Evolutionary conservation across 2,888 invertebrate genomes (phyloP), one percentile per base, ranked within the genome.

Genomic region (Pachymerium ferrugineum): DNA sequence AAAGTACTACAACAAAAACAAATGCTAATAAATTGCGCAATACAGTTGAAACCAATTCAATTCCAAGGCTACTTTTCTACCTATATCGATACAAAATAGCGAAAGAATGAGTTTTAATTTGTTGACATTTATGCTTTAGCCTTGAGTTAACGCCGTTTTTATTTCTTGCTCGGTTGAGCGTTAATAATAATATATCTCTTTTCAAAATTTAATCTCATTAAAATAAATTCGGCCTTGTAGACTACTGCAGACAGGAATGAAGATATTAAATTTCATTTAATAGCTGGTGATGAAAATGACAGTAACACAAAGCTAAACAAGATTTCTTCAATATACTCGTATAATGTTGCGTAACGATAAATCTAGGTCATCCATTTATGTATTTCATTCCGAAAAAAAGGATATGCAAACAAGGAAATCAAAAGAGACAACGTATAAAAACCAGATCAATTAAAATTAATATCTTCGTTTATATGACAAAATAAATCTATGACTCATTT

Each of bases 101-200:
- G 12, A 12, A 33, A 12, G 33, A 33, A 33, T n/a, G n/a, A n/a
- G n/a, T n/a, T n/a, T n/a, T n/a, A n/a, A n/a, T n/a, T n/a, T n/a
- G n/a, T n/a, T n/a, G n/a, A n/a, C n/a, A n/a, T n/a, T n/a, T n/a
- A n/a, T n/a, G 22, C 16, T 22, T 14, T n/a, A 47, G 22, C 47
- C 47, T 47, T 47, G 47, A 47, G 47, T 3, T 47, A 16, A 16
- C 16, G 47, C 22, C 22, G 47, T 47, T 47, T 47, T 47, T 47
- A 47, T 47, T 47, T 47, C 47, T 22, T 47, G 47, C 47, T 47
- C n/a, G 47, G 47, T 16, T 47, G 47, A 47, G 47, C 47, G 47
- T 47, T 47, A 1, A 47, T 47, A 47, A 47, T 47, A 47, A 47
- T 22, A 47, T 19, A 47, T 22, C 47, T n/a, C 16, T 47, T 47